Conservation (phyloP, 2,113 vertebrate species). For the Calyptommatus sinebrachiatus region DNA sequence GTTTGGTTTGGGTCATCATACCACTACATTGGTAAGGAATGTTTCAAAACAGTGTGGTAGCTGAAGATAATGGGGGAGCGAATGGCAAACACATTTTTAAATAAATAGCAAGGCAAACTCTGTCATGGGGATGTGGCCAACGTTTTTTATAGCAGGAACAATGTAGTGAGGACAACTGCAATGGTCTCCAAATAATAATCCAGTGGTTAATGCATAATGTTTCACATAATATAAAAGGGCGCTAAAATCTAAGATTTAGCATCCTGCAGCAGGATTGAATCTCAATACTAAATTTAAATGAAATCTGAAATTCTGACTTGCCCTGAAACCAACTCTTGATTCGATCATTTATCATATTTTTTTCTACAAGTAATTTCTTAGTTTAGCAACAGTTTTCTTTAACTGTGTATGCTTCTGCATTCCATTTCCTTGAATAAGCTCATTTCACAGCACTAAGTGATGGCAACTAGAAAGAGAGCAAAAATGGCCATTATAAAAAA, state of each 20-base stretch:
- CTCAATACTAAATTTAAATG: not conserved
- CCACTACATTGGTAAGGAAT: too few relatives aligned
- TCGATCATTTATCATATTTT: not conserved
- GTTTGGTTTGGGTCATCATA: too few relatives aligned
- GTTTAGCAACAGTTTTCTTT: not conserved
- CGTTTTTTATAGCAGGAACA: too few relatives aligned
- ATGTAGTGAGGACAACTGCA: too few relatives aligned
- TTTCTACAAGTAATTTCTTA: not conserved
- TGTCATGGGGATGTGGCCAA: too few relatives aligned
- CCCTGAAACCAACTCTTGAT: not conserved
- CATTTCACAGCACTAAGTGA: conserved; percentile 8
- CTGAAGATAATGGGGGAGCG: too few relatives aligned
- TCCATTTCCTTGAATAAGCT: not conserved
- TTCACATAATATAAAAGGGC: too few relatives aligned
- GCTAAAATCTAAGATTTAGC: not conserved
- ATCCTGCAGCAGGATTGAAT: not conserved
- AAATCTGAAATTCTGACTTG: not conserved
- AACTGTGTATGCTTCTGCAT: not conserved
- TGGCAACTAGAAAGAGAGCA: conserved; percentile 20
- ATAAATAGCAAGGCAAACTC: too few relatives aligned
- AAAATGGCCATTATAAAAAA: conserved; percentile 21
- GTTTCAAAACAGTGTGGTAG: too few relatives aligned
- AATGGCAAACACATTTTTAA: too few relatives aligned
- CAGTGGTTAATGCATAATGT: too few relatives aligned
- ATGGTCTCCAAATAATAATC: too few relatives aligned